Percentiles rank a stretch among this genome's conserved stretches.
These are phyloP conservation scores for Meghimatium bilineatum DNA, from an alignment of 2,888 invertebrate genomes.

Conservation along the genomic window DNA sequence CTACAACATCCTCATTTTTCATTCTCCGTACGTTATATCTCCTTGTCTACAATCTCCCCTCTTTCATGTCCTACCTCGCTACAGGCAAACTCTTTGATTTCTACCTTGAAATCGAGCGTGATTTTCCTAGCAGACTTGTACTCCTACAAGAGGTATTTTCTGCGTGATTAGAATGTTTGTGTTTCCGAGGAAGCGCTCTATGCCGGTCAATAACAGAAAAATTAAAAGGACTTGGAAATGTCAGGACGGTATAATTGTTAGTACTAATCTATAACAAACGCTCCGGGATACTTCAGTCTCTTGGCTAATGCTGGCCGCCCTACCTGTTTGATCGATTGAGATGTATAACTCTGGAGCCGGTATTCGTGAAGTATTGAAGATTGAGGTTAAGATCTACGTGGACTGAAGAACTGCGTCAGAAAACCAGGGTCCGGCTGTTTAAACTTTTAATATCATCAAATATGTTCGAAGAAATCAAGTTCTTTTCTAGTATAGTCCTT, in stretches of 20 bases:
- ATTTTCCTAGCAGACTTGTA: not conserved
- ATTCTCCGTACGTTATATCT: not conserved
- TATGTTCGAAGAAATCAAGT: no score
- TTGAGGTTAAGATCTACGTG: not conserved
- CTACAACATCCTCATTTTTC: not conserved
- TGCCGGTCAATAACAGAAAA: conserved; percentile 11
- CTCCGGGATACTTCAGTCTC: not conserved
- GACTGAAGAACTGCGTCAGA: not conserved
- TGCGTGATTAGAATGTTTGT: conserved; percentile 22
- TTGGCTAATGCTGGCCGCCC: conserved; percentile 5
- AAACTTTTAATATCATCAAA: no score
- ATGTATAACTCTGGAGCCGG: not conserved
- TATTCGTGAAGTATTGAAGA: not conserved
- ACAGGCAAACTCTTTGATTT: conserved; percentile 29
- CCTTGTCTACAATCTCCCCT: not conserved
- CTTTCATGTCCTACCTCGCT: not conserved
- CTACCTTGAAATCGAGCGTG: conserved; percentile 17
- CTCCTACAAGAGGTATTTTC: conserved; percentile 10
- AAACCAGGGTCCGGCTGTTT: not conserved
- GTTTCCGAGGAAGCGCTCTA: not conserved
- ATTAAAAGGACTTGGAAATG: conserved; percentile 30
- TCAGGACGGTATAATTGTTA: conserved; percentile 29
- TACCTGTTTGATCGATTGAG: conserved; percentile 4
- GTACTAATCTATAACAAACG: conserved; percentile 19
- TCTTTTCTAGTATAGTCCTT: no score